Evolutionary conservation across 2,113 vertebrate genomes (phyloP).

Genomic region (Camelus dromedarius): DNA sequence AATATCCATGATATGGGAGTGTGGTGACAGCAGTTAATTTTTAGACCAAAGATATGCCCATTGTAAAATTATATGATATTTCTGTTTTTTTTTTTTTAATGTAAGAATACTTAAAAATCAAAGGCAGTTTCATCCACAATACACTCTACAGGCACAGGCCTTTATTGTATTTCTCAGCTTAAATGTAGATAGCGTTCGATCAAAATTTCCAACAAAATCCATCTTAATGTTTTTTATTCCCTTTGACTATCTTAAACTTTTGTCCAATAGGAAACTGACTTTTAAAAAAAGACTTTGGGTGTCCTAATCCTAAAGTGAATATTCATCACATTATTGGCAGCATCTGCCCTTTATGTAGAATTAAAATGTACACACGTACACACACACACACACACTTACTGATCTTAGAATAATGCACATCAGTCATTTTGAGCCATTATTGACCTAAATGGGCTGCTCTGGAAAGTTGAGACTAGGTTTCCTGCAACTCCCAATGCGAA

Average conservation of each 20-base stretch:
- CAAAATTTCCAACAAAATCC: background rate
- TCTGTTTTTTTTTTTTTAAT: constrained; percentile 7
- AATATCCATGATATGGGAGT: background rate
- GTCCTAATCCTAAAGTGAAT: background rate
- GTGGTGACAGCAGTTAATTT: background rate
- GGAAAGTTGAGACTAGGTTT: background rate
- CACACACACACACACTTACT: no score
- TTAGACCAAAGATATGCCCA: background rate
- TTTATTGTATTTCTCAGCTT: background rate
- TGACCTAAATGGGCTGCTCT: background rate
- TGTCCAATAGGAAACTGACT: background rate
- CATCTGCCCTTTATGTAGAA: background rate
- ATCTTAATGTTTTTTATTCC: background rate
- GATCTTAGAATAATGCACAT: background rate
- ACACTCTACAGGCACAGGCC: fast-evolving
- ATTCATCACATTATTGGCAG: background rate
- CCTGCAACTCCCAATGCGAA: background rate
- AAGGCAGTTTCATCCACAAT: background rate
- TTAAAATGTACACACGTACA: no score
- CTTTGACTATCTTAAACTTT: background rate
- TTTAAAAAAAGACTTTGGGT: no score
- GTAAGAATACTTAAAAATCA: background rate
- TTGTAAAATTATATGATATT: background rate
- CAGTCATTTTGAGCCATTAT: background rate
- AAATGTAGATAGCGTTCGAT: background rate